Evolutionary conservation across 2,113 vertebrate species (phyloP), one percentile per base, ranked within the genome.

Genomic region (Embiotoca jacksoni): DNA sequence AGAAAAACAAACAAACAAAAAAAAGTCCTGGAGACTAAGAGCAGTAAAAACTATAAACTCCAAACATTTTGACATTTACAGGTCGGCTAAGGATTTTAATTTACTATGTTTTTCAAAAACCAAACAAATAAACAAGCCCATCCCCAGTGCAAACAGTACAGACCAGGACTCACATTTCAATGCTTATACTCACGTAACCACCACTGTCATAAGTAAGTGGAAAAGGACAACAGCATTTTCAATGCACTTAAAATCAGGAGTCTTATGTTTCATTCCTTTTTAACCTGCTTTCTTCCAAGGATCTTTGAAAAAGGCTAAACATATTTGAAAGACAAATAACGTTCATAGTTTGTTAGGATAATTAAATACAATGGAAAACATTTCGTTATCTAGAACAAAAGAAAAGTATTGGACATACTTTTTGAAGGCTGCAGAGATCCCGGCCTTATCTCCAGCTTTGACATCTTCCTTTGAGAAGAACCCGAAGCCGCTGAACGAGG

Each of bases 381-480:
- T 50, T 68, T 1, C 50, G 47, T 33, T 15, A 60, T 69, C 0
- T 15, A 49, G 33, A 23, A 44, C 44, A 55, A 49, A 31, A 15
- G 46, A 44, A 56, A 10, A 31, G 41, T 52, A 56, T 57, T 23
- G 37, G 49, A 93, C 94, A n/a, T 94, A 95, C 95, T 95, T 95
- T 81, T 95, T 95, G 86, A 95, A 95, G 15, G 94, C 94, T 7
- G 93, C 88, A 30, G 94, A 92, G 68, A 95, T 93, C 64, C 82
- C 87, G 0, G 74, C 65, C 58, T 92, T 94, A 47, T 95, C 94
- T 62, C 78, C 89, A 0, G 72, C 2, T 64, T 92, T 93, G 57
- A 35, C 3, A 0, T 95, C 94, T 1, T 94, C 95, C 77, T 94
- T 95, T 8, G 93, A 87, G 84, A 95, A 95, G 89, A 95, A 95